These are phyloP conservation scores for Halocynthia aurantium DNA, from an alignment of 23 tunicate genomes.

Conservation along the genomic window DNA sequence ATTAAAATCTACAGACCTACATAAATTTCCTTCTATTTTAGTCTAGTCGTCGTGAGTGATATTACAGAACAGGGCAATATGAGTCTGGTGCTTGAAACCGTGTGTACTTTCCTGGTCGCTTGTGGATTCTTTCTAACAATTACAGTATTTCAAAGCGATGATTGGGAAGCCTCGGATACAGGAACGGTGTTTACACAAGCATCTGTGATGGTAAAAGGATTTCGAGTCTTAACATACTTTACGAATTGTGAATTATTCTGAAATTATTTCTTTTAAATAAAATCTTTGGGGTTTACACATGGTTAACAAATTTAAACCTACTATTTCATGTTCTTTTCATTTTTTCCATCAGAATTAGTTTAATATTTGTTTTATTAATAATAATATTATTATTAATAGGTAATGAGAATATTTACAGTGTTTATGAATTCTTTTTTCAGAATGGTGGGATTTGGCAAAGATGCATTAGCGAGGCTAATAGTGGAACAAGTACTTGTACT, in stretches of 20 bases:
- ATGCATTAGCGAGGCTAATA: conserved; percentile 8
- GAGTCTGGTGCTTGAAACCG: background rate
- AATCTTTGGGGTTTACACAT: too few species aligned
- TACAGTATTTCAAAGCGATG: conserved; percentile 3
- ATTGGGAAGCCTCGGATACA: conserved; percentile 9
- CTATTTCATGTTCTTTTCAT: too few species aligned
- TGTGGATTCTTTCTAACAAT: conserved; percentile 8
- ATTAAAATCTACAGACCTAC: too few species aligned
- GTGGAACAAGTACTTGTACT: conserved; percentile 19
- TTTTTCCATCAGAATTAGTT: too few species aligned
- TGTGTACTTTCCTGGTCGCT: background rate
- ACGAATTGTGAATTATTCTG: background rate
- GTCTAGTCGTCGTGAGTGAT: too few species aligned
- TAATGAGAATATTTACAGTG: background rate
- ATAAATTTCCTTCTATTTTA: too few species aligned
- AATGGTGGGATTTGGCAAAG: conserved; percentile 19
- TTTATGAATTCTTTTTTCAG: background rate
- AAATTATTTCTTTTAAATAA: too few species aligned
- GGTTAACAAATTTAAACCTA: too few species aligned
- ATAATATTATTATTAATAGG: too few species aligned
- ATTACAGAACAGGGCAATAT: too few species aligned
- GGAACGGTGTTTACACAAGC: conserved; percentile 23
- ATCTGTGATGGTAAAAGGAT: background rate
- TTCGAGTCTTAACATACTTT: background rate
- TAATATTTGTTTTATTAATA: too few species aligned